Conservation (phyloP, 2,888 invertebrate genomes). For the Bhutanitis thaidina region DNA sequence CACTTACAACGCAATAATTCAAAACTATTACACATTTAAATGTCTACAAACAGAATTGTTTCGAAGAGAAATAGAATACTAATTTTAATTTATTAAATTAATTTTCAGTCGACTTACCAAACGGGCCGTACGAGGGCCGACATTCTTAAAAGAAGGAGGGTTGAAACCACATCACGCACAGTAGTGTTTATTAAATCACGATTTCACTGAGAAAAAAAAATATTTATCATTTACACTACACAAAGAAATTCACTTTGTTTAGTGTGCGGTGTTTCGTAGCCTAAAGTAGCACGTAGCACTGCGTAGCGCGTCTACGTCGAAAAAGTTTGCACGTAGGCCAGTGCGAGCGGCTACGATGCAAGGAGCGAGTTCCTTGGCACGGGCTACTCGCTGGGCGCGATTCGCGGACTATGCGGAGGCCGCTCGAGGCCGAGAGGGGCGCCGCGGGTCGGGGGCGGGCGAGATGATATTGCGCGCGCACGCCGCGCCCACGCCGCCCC, state of each 20-base stretch:
- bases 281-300: conserved; percentile 41
- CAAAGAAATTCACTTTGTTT: conserved; percentile 42
- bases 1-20: conserved; percentile 7
- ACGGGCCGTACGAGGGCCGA: conserved; percentile 77
- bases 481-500: conserved; percentile 70
- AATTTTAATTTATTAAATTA: conserved; percentile 16
- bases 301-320: conserved; percentile 49
- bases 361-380: conserved; percentile 48
- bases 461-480: conserved; percentile 58
- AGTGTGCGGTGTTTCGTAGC: conserved; percentile 34
- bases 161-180: conserved; percentile 69
- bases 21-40: not conserved
- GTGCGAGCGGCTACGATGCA: conserved; percentile 42
- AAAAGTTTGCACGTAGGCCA: conserved; percentile 60
- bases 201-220: conserved; percentile 40
- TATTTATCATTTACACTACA: conserved; percentile 49
- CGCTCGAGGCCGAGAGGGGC: conserved; percentile 37
- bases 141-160: conserved; percentile 75
- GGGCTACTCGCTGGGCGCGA: conserved; percentile 71
- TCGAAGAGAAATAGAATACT: conserved; percentile 12
- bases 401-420: conserved; percentile 66
- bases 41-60: no score
- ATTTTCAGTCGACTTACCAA: conserved; percentile 61
- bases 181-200: conserved; percentile 50
- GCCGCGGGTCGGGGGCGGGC: conserved; percentile 28